Evolutionary conservation across 2,113 vertebrate species (phyloP).

Genomic region (Dendropsophus ebraccatus): DNA sequence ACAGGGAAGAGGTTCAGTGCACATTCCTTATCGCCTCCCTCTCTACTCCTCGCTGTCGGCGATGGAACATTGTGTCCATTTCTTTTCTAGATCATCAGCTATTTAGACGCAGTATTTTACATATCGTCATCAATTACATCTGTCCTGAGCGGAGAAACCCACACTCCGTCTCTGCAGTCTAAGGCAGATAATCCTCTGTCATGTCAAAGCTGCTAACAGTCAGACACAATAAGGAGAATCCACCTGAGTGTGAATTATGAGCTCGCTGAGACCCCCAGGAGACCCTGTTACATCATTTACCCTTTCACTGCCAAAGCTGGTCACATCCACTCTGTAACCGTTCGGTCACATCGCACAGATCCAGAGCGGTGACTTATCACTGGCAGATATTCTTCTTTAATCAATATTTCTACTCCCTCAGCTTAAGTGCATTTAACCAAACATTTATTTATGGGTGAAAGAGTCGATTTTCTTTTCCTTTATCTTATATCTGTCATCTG

Average conservation of each 20-base stretch:
- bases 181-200: constrained; percentile 50
- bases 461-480: neutral
- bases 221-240: constrained; percentile 39
- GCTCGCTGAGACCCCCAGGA: neutral
- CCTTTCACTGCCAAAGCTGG: neutral
- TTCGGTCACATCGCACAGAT: neutral
- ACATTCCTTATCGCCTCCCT: constrained; percentile 19
- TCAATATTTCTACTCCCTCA: constrained; percentile 15
- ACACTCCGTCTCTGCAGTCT: constrained; percentile 44
- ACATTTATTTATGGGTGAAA: neutral
- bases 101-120: constrained; percentile 60
- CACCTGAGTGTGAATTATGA: constrained; percentile 49
- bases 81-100: constrained; percentile 46
- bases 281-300: neutral
- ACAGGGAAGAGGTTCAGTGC: neutral
- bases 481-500: neutral
- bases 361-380: neutral
- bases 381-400: neutral
- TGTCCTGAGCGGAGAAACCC: constrained; percentile 24
- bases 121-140: constrained; percentile 58
- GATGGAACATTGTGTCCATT: constrained; percentile 49
- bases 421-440: neutral
- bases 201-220: constrained; percentile 34
- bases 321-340: neutral
- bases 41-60: constrained; percentile 20